Conservation (phyloP, 2,113 vertebrate species). For the Dolichotis patagonum region DNA sequence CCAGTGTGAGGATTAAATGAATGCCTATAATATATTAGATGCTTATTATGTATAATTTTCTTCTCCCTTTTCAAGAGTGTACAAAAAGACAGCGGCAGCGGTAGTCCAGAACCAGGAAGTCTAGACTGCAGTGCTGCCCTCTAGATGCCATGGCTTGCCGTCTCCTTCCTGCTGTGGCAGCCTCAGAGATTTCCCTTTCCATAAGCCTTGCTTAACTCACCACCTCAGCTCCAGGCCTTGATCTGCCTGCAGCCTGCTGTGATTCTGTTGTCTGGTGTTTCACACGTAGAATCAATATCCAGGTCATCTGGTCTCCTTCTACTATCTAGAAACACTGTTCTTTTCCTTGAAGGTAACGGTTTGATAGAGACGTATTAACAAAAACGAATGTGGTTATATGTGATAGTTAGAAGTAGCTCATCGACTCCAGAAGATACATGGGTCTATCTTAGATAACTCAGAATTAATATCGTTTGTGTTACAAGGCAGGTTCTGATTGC, state of each 20-base stretch:
- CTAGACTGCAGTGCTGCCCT: background rate
- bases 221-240: background rate
- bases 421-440: background rate
- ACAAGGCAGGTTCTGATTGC: background rate
- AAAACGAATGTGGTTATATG: background rate
- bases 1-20: constrained; percentile 43
- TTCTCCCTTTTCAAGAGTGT: background rate
- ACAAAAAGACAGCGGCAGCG: background rate
- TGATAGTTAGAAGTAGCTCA: background rate
- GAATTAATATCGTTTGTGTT: background rate
- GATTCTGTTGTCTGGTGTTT: background rate
- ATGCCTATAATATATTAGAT: background rate
- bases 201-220: background rate
- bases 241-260: background rate
- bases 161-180: background rate
- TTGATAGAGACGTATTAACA: background rate
- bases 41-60: constrained; percentile 33
- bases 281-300: background rate
- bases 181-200: background rate
- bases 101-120: constrained; percentile 30
- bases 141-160: background rate
- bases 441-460: background rate
- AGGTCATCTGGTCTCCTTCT: background rate
- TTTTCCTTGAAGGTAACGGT: background rate
- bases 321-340: background rate